phyloP scores from a whole-genome alignment of 2,797 vertebrate species.

The Siniperca obscura region DNA sequence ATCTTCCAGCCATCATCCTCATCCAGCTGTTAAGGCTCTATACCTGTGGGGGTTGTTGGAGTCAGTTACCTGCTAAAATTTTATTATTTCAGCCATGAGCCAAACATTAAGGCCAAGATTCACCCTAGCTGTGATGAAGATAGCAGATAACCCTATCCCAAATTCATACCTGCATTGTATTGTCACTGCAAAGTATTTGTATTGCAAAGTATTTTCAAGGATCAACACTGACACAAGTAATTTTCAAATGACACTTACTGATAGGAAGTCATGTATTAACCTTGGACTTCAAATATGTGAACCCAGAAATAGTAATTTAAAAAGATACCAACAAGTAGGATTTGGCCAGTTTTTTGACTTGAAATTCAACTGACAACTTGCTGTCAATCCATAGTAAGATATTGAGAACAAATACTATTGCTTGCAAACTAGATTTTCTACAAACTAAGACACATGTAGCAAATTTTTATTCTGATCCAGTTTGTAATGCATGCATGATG shows the following conservation, averaged over 20 bases:
- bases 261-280: neutral
- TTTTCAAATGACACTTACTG: neutral
- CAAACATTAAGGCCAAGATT: slow-evolving; percentile 18
- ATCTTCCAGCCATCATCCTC: neutral
- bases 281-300: neutral
- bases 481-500: neutral
- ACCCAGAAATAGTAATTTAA: neutral
- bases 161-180: neutral
- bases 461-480: neutral
- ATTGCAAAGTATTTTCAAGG: neutral
- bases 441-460: neutral
- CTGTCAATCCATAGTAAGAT: neutral
- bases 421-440: neutral
- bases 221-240: neutral
- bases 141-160: slow-evolving; percentile 28
- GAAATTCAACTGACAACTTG: neutral
- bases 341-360: neutral
- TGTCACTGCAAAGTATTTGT: slow-evolving; percentile 1
- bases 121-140: slow-evolving; percentile 17
- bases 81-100: slow-evolving; percentile 30
- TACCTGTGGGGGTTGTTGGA: slow-evolving; percentile 40
- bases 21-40: slow-evolving; percentile 32
- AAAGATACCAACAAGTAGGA: neutral
- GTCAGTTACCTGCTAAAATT: slow-evolving; percentile 31
- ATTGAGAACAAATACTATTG: neutral